These are phyloP conservation scores for Crepidodera aurea DNA, from an alignment of 2,888 invertebrate species.

Conservation along the genomic window DNA sequence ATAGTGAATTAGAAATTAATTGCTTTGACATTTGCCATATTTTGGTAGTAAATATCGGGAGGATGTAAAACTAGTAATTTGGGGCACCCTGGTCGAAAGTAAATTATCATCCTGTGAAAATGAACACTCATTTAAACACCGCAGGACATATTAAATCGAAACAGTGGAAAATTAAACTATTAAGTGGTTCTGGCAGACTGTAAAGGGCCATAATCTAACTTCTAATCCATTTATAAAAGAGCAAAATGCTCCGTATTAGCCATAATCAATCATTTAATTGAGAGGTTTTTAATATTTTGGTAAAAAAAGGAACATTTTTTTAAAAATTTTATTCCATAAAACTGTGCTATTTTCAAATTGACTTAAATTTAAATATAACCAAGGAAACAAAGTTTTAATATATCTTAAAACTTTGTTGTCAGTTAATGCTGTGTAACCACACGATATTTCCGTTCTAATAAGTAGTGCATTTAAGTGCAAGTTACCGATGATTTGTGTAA, in stretches of 20 bases:
- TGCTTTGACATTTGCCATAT: no score
- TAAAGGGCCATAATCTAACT: constrained; percentile 18
- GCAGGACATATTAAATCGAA: constrained; percentile 19
- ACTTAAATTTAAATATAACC: no score
- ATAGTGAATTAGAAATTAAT: no score
- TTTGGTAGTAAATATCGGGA: no score
- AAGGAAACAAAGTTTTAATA: no score
- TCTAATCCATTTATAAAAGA: constrained; percentile 6
- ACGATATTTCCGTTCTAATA: no score
- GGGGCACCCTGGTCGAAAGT: background rate
- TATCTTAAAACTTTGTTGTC: no score
- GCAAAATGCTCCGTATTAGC: constrained; percentile 13
- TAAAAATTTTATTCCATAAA: no score
- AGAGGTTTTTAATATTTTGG: no score
- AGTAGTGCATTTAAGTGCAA: background rate
- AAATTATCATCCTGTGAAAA: constrained; percentile 17
- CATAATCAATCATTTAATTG: constrained; percentile 24
- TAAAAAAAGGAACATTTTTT: no score
- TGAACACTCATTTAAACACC: constrained; percentile 23
- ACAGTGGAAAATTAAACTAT: constrained; percentile 25
- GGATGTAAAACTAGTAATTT: constrained; percentile 18
- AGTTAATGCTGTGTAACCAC: background rate
- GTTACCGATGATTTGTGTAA: constrained; percentile 1
- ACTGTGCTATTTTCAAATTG: no score
- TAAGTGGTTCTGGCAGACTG: constrained; percentile 16